A percentile compares a stretch with the other conserved stretches of the same genome.
phyloP scores from a whole-genome alignment of 2,113 vertebrate genomes.

The Oxyruncus cristatus region DNA sequence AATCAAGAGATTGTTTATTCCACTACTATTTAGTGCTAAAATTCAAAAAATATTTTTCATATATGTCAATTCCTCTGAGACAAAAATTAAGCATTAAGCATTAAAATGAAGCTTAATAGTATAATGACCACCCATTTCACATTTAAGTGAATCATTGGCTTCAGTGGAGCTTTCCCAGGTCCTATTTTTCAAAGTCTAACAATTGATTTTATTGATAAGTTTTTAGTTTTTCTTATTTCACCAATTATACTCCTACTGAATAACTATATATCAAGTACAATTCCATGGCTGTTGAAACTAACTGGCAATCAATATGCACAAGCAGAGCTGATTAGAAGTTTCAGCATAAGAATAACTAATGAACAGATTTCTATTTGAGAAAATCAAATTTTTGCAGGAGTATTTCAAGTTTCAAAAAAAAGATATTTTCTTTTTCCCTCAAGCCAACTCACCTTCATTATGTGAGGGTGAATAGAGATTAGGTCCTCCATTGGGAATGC shows the following conservation, averaged over 20 bases:
- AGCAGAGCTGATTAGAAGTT: not conserved
- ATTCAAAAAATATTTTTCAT: not conserved
- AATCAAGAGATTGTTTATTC: not conserved
- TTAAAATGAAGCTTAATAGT: not conserved
- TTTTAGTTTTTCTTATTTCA: not conserved
- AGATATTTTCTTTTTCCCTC: not conserved
- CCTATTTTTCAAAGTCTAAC: accelerated
- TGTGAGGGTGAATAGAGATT: not conserved
- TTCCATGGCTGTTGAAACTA: not conserved
- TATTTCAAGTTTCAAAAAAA: not conserved
- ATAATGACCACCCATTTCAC: not conserved
- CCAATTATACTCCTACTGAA: not conserved
- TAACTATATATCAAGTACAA: not conserved
- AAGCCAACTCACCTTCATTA: not conserved
- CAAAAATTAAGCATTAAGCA: not conserved
- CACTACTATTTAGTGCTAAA: not conserved
- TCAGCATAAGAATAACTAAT: not conserved
- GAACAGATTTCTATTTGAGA: not conserved
- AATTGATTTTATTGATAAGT: not conserved
- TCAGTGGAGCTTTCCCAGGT: not conserved
- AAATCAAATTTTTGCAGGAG: not conserved
- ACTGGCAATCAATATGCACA: not conserved
- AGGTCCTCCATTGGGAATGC: not conserved
- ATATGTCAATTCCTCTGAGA: not conserved
- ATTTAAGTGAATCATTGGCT: not conserved